phyloP scores from a whole-genome alignment of 2,113 vertebrate genomes.

The Periophthalmodon schlosseri region DNA sequence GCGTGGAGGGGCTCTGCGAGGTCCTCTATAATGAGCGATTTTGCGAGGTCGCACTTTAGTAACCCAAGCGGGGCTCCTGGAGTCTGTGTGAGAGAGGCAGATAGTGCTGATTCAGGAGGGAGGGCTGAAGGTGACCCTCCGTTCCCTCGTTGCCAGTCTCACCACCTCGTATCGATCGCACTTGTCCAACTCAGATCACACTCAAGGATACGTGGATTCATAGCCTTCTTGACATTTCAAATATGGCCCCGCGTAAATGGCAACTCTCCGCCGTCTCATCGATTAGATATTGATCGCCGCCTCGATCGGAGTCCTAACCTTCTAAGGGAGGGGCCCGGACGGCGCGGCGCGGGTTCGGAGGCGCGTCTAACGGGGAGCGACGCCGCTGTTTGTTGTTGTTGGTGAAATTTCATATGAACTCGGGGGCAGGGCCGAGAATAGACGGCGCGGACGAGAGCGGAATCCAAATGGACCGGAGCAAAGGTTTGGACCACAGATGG shows the following conservation, averaged over 20 bases:
- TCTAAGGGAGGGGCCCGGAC: constrained; percentile 41
- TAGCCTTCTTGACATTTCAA: constrained; percentile 72
- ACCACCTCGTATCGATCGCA: constrained; percentile 78
- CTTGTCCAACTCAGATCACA: constrained; percentile 64
- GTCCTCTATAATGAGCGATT: constrained; percentile 63
- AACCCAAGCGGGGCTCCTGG: constrained; percentile 68
- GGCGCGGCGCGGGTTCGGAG: background rate
- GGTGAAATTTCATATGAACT: constrained; percentile 47
- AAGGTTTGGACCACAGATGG: constrained; percentile 78
- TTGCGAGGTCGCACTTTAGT: constrained; percentile 70
- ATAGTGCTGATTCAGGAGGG: constrained; percentile 80
- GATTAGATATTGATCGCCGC: constrained; percentile 67
- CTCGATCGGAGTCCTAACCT: constrained; percentile 38
- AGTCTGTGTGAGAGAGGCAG: constrained; percentile 45
- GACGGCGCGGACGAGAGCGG: constrained; percentile 57
- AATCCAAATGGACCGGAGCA: constrained; percentile 73
- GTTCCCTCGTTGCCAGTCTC: constrained; percentile 66
- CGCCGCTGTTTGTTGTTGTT: constrained; percentile 7
- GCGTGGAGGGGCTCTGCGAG: constrained; percentile 1
- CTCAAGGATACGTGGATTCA: constrained; percentile 70
- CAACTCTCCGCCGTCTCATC: constrained; percentile 49
- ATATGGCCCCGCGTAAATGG: constrained; percentile 56
- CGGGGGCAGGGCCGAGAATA: constrained; percentile 64
- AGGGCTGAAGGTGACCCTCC: constrained; percentile 80
- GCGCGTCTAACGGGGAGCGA: background rate